A percentile compares a stretch with the other conserved stretches of the same genome.
Evolutionary conservation across 2,888 invertebrate genomes (phyloP).

Genomic region (Metopia argyrocephala): DNA sequence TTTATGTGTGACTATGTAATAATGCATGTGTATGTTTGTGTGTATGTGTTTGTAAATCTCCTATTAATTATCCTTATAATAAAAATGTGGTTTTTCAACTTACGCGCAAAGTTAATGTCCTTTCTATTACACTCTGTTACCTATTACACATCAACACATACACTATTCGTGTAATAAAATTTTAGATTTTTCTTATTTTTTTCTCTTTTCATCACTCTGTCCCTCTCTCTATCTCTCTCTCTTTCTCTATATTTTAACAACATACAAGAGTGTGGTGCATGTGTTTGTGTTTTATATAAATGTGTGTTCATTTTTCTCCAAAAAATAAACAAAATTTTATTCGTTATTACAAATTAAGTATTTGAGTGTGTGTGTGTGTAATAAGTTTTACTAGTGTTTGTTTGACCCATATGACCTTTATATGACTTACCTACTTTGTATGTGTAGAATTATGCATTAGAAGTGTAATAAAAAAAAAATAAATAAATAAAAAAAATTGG

Average conservation of each 20-base stretch:
- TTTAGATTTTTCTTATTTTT: slow-evolving; percentile 47
- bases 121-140: slow-evolving; percentile 54
- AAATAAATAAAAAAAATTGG: background rate
- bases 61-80: slow-evolving; percentile 60
- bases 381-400: slow-evolving; percentile 3
- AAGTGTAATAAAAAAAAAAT: background rate
- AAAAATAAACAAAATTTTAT: slow-evolving; percentile 52
- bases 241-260: background rate
- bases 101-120: slow-evolving; percentile 62
- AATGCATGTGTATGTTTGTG: background rate
- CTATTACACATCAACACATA: slow-evolving; percentile 1
- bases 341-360: slow-evolving; percentile 40
- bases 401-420: slow-evolving; percentile 61
- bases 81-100: slow-evolving; percentile 52
- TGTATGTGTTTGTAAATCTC: slow-evolving; percentile 29
- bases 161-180: slow-evolving; percentile 37
- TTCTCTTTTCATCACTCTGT: background rate
- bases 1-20: slow-evolving; percentile 10
- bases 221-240: background rate
- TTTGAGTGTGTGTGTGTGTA: slow-evolving; percentile 20
- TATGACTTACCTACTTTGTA: slow-evolving; percentile 55
- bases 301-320: background rate
- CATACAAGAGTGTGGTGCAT: too few relatives aligned
- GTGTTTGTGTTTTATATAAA: too few relatives aligned
- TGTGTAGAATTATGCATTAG: slow-evolving; percentile 16